Evolutionary conservation across 2,113 vertebrate genomes (phyloP).

Genomic region (Platysteira castanea): DNA sequence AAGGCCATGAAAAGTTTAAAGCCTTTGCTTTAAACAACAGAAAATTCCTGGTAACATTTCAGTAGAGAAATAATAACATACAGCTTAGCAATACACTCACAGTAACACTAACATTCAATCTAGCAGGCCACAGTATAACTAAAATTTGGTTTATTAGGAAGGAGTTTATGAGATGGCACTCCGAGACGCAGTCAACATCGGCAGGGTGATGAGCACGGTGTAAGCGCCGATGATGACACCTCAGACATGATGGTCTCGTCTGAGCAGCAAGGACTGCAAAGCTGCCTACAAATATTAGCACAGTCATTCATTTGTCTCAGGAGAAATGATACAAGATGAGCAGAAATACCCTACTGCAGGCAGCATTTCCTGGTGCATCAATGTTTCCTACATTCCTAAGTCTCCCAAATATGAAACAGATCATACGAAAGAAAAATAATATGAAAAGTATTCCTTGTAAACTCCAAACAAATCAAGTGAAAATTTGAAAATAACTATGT

Average conservation of each 20-base stretch:
- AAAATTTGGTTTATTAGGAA: not conserved
- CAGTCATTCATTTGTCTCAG: slow-evolving; percentile 23
- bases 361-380: slow-evolving; percentile 34
- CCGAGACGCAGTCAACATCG: not conserved
- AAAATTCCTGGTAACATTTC: not conserved
- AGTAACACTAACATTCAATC: not conserved
- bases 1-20: not conserved
- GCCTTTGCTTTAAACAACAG: not conserved
- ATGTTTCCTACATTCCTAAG: slow-evolving; percentile 45
- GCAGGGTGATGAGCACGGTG: rapidly evolving
- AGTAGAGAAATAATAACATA: not conserved
- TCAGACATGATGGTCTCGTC: not conserved
- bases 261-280: not conserved
- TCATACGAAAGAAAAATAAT: not conserved
- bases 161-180: not conserved
- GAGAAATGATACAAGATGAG: slow-evolving; percentile 48
- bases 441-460: slow-evolving; percentile 21
- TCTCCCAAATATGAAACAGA: slow-evolving; percentile 55
- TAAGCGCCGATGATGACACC: not conserved
- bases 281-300: not conserved
- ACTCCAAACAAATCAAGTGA: slow-evolving; percentile 56
- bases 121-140: not conserved
- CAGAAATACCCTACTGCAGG: slow-evolving; percentile 15
- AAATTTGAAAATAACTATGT: slow-evolving; percentile 47
- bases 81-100: not conserved